Conservation (phyloP, 1,140 invertebrate genomes). For the Drosophila sproati region DNA sequence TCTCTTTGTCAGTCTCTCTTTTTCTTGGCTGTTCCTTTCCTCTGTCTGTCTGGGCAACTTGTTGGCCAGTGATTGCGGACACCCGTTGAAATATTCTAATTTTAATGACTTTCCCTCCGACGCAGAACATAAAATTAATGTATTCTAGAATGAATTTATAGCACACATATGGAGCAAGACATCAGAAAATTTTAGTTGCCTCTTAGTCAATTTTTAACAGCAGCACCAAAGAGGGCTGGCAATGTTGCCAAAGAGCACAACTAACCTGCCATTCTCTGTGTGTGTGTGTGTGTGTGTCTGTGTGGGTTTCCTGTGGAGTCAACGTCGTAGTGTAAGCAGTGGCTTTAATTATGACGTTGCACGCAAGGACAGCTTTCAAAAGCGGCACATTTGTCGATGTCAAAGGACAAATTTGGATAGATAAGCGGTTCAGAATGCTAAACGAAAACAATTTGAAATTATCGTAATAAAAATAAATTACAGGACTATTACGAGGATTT, state of each 20-base stretch:
- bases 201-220: constrained; percentile 46
- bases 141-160: constrained; percentile 41
- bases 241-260: constrained; percentile 49
- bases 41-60: constrained; percentile 30
- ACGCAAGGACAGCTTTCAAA: constrained; percentile 40
- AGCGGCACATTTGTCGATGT: constrained; percentile 2
- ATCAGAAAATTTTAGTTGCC: constrained; percentile 9
- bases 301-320: neutral
- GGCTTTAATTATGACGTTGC: constrained; percentile 50
- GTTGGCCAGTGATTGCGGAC: constrained; percentile 62
- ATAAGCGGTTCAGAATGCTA: neutral
- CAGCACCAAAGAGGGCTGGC: constrained; percentile 58
- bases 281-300: constrained; percentile 8
- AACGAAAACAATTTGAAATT: neutral
- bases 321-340: constrained; percentile 9
- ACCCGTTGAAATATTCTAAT: constrained; percentile 68
- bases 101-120: constrained; percentile 67
- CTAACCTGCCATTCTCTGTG: neutral
- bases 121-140: constrained; percentile 26
- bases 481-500: no score
- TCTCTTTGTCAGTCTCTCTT: constrained; percentile 12
- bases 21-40: constrained; percentile 8
- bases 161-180: constrained; percentile 39
- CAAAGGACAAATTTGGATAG: constrained; percentile 1
- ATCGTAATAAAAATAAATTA: neutral